Conservation (phyloP, 1,140 invertebrate species). For the Hermetia illucens region DNA sequence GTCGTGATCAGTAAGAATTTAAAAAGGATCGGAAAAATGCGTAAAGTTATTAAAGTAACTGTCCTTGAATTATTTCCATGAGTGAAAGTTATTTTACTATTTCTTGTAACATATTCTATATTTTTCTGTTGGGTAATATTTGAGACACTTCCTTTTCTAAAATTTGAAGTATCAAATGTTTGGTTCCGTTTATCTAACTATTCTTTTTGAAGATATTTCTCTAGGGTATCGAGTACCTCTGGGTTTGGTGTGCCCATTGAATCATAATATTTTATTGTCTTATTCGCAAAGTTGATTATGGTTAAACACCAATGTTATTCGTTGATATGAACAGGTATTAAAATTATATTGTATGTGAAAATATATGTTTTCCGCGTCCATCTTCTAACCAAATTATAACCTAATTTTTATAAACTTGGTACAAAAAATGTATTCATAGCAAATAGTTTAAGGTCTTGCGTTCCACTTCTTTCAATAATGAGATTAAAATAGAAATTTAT, state of each 20-base stretch:
- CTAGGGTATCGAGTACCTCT: slow-evolving; percentile 47
- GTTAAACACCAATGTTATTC: slow-evolving; percentile 90
- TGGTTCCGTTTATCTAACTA: slow-evolving; percentile 69
- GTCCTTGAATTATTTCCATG: slow-evolving; percentile 61
- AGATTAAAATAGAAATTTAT: slow-evolving; percentile 23
- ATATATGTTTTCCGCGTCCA: slow-evolving; percentile 62
- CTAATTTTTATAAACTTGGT: slow-evolving; percentile 55
- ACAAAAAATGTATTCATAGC: slow-evolving; percentile 93
- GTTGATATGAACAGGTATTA: no score
- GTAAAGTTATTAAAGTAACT: no score
- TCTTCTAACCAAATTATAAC: slow-evolving; percentile 53
- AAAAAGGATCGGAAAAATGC: no score
- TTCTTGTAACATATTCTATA: slow-evolving; percentile 69
- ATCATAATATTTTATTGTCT: slow-evolving; percentile 72
- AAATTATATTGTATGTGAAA: slow-evolving; percentile 4
- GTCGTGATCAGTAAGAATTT: no score
- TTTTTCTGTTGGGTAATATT: slow-evolving; percentile 90
- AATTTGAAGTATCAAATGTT: slow-evolving; percentile 51
- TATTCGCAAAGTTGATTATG: slow-evolving; percentile 63
- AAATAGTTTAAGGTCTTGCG: slow-evolving; percentile 8
- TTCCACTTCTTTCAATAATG: neutral
- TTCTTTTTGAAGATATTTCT: slow-evolving; percentile 67
- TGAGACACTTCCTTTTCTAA: slow-evolving; percentile 45
- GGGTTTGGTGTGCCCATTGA: slow-evolving; percentile 70
- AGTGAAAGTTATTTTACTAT: slow-evolving; percentile 55